These are phyloP conservation scores for Himantopus leucocephalus DNA, from an alignment of 2,113 vertebrate genomes.

Conservation along the genomic window DNA sequence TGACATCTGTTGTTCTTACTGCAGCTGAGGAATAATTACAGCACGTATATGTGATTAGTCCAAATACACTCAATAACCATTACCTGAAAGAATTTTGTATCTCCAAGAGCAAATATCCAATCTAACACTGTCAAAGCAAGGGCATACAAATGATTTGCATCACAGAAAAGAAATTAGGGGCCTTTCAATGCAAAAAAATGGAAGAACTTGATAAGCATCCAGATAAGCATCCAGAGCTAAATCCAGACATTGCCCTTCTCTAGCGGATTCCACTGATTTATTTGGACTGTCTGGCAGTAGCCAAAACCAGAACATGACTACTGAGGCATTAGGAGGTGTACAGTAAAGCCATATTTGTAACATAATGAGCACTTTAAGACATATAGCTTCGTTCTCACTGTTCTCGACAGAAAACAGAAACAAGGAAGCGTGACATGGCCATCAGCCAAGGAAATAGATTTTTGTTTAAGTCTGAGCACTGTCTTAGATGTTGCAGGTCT, in stretches of 20 bases:
- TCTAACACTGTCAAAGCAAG: rapidly evolving
- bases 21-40: not conserved
- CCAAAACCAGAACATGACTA: not conserved
- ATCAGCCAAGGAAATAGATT: not conserved
- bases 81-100: not conserved
- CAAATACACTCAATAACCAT: not conserved
- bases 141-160: not conserved
- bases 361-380: not conserved
- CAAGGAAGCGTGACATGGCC: not conserved
- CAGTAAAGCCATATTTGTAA: not conserved
- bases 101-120: not conserved
- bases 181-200: not conserved
- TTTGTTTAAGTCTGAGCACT: not conserved
- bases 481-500: not conserved
- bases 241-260: not conserved
- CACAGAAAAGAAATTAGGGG: not conserved
- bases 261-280: not conserved
- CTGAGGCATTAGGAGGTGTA: not conserved
- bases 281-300: not conserved
- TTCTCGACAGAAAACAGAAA: not conserved
- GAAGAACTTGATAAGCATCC: not conserved
- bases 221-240: not conserved
- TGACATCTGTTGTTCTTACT: not conserved
- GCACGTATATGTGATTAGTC: not conserved
- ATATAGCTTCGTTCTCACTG: not conserved